A percentile compares a stretch with the other conserved stretches of the same genome.
phyloP scores from a whole-genome alignment of 2,113 vertebrate genomes.

The Tautogolabrus adspersus region DNA sequence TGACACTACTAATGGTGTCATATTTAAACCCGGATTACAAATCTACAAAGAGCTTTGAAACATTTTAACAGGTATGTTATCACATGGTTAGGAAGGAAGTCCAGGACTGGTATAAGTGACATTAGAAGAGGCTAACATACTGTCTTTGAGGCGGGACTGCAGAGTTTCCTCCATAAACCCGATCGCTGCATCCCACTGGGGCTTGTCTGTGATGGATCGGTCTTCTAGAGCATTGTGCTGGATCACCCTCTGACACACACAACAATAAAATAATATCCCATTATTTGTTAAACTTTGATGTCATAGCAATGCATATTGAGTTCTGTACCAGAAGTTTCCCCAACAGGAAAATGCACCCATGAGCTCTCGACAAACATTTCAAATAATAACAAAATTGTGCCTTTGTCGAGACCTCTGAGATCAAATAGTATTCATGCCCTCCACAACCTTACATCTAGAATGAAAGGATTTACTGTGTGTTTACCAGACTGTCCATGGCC shows the following conservation, averaged over 20 bases:
- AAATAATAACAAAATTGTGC: no score
- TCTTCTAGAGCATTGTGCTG: conserved; percentile 99
- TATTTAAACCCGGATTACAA: neutral
- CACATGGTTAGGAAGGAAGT: neutral
- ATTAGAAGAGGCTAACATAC: conserved; percentile 71
- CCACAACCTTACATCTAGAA: neutral
- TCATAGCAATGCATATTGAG: neutral
- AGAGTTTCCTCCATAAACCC: conserved; percentile 98
- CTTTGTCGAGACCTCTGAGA: neutral
- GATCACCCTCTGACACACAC: conserved; percentile 89
- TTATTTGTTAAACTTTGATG: neutral
- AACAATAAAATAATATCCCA: conserved; percentile 13
- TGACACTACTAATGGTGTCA: neutral
- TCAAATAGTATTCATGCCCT: neutral
- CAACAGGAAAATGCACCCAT: no score
- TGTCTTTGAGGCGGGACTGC: conserved; percentile 94
- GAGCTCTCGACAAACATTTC: no score
- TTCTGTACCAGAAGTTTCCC: neutral
- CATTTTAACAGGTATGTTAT: neutral
- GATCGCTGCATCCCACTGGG: conserved; percentile 98
- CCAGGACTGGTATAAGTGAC: neutral
- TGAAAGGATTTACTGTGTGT: conserved; percentile 36
- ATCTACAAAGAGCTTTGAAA: neutral
- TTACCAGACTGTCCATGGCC: conserved; percentile 97
- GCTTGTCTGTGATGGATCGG: conserved; percentile 96